phyloP scores from a whole-genome alignment of 1,140 invertebrate genomes.

The Elysia chlorotica region DNA sequence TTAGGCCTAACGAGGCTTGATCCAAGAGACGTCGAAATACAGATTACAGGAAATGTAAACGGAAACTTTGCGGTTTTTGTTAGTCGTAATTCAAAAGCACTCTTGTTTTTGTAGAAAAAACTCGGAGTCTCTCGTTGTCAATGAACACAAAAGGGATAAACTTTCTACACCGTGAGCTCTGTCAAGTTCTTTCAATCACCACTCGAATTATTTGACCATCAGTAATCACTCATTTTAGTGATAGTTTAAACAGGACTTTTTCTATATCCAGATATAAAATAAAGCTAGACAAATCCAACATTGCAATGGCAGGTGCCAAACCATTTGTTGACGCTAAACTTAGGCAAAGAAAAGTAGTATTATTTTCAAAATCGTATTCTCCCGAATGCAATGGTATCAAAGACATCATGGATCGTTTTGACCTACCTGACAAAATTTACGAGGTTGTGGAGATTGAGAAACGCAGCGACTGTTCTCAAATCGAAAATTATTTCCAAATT shows the following conservation, averaged over 20 bases:
- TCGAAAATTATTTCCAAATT: conserved; percentile 58
- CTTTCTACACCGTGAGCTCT: not conserved
- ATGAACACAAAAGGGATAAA: not conserved
- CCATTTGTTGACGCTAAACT: conserved; percentile 55
- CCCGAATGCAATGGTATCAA: conserved; percentile 45
- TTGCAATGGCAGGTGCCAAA: conserved; percentile 38
- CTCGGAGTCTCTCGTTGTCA: not conserved
- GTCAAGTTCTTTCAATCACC: not conserved
- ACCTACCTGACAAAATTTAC: conserved; percentile 32
- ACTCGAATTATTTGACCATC: not conserved
- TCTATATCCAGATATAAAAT: no score
- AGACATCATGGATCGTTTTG: conserved; percentile 39
- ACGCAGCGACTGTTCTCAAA: conserved; percentile 52
- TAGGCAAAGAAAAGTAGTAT: conserved; percentile 46
- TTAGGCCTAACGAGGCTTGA: no score
- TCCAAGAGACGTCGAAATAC: no score
- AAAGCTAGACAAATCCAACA: not conserved
- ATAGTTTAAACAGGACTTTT: not conserved
- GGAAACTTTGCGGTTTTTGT: not conserved
- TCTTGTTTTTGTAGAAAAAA: no score
- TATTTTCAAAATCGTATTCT: conserved; percentile 53
- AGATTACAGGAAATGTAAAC: not conserved
- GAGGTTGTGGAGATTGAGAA: conserved; percentile 54
- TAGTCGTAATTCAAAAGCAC: no score
- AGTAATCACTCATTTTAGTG: no score